These are phyloP conservation scores for Archivesica marissinica DNA, from an alignment of 1,140 invertebrate genomes.

Conservation along the genomic window DNA sequence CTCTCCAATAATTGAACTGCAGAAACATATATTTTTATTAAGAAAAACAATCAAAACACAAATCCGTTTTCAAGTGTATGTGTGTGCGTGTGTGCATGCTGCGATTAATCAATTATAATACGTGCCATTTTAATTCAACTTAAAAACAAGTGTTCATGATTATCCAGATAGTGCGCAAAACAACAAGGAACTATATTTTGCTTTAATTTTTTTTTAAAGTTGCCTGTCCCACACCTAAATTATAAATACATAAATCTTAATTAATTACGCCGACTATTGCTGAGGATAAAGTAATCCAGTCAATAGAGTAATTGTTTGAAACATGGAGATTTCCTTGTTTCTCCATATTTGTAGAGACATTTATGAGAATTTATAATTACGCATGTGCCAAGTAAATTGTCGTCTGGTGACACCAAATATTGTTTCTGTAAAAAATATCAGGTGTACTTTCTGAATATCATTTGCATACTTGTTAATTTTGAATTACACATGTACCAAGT, in stretches of 20 bases:
- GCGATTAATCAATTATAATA: no score
- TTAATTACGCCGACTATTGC: background rate
- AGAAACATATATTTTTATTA: no score
- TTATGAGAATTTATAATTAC: constrained; percentile 9
- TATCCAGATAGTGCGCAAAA: no score
- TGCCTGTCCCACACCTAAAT: background rate
- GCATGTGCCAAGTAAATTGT: background rate
- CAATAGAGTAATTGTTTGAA: constrained; percentile 11
- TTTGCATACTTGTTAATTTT: background rate
- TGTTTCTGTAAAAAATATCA: constrained; percentile 8
- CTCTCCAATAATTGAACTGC: no score
- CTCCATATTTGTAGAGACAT: background rate
- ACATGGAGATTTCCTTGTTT: background rate
- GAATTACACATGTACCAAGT: no score
- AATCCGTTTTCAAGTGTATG: no score
- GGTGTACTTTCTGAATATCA: background rate
- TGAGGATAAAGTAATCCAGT: background rate
- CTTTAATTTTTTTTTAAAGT: no score
- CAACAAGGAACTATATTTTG: no score
- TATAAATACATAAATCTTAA: constrained; percentile 18
- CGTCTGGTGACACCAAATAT: background rate
- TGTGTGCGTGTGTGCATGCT: no score
- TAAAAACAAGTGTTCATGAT: no score
- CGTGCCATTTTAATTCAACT: no score
- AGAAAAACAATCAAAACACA: no score